Evolutionary conservation across 2,113 vertebrate species (phyloP), one percentile per base, ranked within the genome.

Genomic region (Catharus bicknelli): DNA sequence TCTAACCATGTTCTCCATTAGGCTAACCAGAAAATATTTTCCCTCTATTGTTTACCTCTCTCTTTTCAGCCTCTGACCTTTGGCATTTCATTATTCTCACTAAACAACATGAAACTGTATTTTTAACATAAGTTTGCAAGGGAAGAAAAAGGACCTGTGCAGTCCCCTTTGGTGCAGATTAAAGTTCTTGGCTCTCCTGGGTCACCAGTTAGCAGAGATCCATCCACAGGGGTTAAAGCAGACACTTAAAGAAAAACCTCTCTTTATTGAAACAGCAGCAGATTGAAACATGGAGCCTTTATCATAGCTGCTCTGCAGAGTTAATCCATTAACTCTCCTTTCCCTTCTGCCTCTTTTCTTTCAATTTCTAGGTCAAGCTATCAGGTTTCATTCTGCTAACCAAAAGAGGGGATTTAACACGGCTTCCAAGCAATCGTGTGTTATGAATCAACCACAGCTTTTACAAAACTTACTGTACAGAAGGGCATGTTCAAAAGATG

Each of bases 351-450:
- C 25, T 83, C 51, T 91, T 69, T 61, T 27, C 66, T 92, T 84
- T 70, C 42, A 77, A 55, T 94, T 94, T 87, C 84, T 92, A 87
- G 75, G 90, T 94, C 90, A 95, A 93, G 90, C 62, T 62, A 68
- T 16, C 40, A 48, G n/a, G 63, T 70, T 83, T 81, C 54, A 68
- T 53, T 84, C 86, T 76, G 73, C 64, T 81, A 78, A 81, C 57
- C 68, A 70, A 73, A 83, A 72, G 42, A 67, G 5, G 20, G n/a
- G 57, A 78, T 86, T 94, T 70, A 67, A 45, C 27, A 75, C 13
- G 40, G 77, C n/a, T 83, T 59, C 55, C 69, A 86, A 81, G 69
- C 45, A 70, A 29, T 14, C 0, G 0, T 11, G 30, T 11, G 47
- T 79, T 83, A 36, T 9, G 32, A 72, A 64, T 34, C 63, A 66